phyloP scores from a whole-genome alignment of 2,888 invertebrate genomes.

The Altica lythri region DNA sequence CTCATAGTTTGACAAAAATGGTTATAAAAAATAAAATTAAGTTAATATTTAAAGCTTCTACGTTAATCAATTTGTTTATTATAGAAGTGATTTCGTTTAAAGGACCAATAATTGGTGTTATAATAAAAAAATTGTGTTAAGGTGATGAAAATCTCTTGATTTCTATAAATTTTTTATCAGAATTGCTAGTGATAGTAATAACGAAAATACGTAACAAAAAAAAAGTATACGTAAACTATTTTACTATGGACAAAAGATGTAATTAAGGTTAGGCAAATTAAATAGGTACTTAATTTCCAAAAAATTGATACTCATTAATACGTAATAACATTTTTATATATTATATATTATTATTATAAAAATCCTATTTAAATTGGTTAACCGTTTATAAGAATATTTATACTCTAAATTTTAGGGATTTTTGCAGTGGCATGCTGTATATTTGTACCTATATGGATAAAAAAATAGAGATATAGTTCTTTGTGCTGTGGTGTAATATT shows the following conservation, averaged over 20 bases:
- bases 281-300: conserved; percentile 40
- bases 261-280: conserved; percentile 47
- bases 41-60: too few species aligned
- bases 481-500: conserved; percentile 61
- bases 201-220: conserved; percentile 57
- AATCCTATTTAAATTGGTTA: conserved; percentile 48
- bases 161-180: conserved; percentile 31
- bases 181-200: conserved; percentile 52
- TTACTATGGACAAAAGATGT: conserved; percentile 48
- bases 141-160: too few species aligned
- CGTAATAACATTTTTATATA: conserved; percentile 26
- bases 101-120: too few species aligned
- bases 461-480: conserved; percentile 56
- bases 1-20: too few species aligned
- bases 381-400: conserved; percentile 48
- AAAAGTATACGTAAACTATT: conserved; percentile 56
- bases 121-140: too few species aligned
- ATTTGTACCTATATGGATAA: conserved; percentile 60
- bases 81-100: too few species aligned
- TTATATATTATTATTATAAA: too few species aligned
- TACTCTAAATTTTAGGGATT: conserved; percentile 51
- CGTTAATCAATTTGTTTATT: too few species aligned
- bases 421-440: conserved; percentile 57
- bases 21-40: too few species aligned
- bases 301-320: conserved; percentile 24